Conservation (phyloP, 2,797 vertebrate species). For the Geotria australis region DNA sequence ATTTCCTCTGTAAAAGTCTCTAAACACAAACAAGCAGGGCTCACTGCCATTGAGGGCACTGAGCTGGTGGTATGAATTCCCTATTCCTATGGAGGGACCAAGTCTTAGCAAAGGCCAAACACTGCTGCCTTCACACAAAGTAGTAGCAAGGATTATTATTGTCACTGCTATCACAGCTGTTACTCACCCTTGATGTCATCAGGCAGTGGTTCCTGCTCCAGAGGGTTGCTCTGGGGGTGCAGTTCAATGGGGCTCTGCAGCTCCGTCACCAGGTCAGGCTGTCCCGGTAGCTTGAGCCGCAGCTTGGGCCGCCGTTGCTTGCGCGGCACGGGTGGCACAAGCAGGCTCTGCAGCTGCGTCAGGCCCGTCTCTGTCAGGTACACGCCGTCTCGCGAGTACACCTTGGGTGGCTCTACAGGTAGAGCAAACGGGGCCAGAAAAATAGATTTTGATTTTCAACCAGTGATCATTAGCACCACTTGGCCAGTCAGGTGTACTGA, state of each 20-base stretch:
- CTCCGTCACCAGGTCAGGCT: conserved; percentile 28
- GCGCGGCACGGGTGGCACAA: conserved; percentile 37
- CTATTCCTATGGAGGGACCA: too few relatives aligned
- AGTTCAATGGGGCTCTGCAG: conserved; percentile 35
- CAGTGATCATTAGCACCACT: too few relatives aligned
- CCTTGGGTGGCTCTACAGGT: conserved; percentile 43
- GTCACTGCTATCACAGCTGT: too few relatives aligned
- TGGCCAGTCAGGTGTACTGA: too few relatives aligned
- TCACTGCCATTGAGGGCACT: too few relatives aligned
- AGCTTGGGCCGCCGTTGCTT: conserved; percentile 85
- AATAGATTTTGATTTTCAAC: too few relatives aligned
- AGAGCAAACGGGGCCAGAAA: not conserved
- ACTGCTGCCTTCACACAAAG: too few relatives aligned
- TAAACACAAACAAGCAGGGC: too few relatives aligned
- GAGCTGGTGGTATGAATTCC: too few relatives aligned
- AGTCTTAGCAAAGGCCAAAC: too few relatives aligned
- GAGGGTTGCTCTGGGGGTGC: not conserved
- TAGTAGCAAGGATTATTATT: too few relatives aligned
- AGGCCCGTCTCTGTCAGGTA: conserved; percentile 86
- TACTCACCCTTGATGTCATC: not conserved
- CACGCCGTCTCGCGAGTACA: conserved; percentile 91
- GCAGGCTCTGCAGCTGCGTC: conserved; percentile 79
- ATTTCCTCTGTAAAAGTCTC: too few relatives aligned
- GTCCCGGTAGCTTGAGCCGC: conserved; percentile 43
- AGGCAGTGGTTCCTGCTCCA: not conserved